Evolutionary conservation across 2,113 vertebrate genomes (phyloP), one percentile per base, ranked within the genome.

Genomic region (Dascyllus trimaculatus): DNA sequence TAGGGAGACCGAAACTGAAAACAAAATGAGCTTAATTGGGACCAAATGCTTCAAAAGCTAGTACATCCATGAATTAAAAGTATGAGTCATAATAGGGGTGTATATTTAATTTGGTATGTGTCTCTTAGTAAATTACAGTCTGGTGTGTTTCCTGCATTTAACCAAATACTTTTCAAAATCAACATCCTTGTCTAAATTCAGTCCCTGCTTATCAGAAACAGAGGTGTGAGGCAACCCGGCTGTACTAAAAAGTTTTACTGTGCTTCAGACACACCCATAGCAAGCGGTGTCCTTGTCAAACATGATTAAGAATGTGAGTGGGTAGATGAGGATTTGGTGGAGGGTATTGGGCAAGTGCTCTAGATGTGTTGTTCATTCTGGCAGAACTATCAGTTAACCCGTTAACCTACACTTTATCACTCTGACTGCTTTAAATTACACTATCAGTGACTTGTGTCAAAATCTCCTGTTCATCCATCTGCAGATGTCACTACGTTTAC

Each of bases 401-500:
- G 61, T 73, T 79, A 82, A 88, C 80, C 75, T 68, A n/a, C 67
- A 60, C 68, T 79, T 17, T 8, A 83, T 84, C 83, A 80, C 64
- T 61, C 56, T 60, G 52, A 67, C 75, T 54, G 59, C 25, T 71
- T 53, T 18, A 61, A 52, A 71, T 60, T 72, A 13, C 40, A 7
- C 22, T 15, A 85, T 85, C 54, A 70, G 67, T 70, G 65, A 67
- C 85, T 61, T 22, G 49, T 69, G 73, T 83, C 58, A 77, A 43
- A 80, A 24, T 24, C 58, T 52, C 43, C 54, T 78, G 68, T 60
- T 75, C 17, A 75, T 85, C 49, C 61, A 67, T 87, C 60, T 75
- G 19, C 32, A 45, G 24, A 80, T 62, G 80, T 75, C 78, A 71
- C 35, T 48, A 21, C 62, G 89, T 92, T 88, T 84, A 88, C 81